Conservation (phyloP, 2,888 invertebrate species). For the Phaedon cochleariae region DNA sequence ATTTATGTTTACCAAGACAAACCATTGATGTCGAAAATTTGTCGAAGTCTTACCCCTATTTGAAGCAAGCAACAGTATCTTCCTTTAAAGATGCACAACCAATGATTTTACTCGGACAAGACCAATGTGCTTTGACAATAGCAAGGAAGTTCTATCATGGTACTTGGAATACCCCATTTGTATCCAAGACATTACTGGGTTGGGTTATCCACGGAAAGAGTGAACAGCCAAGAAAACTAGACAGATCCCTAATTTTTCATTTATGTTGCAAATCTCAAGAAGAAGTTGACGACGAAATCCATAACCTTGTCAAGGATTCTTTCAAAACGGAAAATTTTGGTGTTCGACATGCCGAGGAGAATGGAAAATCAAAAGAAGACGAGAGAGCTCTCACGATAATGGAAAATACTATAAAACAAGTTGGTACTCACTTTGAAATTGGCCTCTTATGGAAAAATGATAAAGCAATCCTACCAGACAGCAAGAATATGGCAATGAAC, state of each 20-base stretch:
- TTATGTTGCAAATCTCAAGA: background rate
- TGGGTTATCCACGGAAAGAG: slow-evolving; percentile 1
- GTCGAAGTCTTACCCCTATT: background rate
- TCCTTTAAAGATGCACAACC: background rate
- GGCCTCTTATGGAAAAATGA: background rate
- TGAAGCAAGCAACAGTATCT: background rate
- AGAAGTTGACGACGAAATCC: background rate
- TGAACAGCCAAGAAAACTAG: background rate
- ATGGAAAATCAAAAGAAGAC: background rate
- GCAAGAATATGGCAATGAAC: background rate
- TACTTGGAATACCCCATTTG: background rate
- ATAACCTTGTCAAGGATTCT: background rate
- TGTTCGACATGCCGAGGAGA: background rate
- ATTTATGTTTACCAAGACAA: too few species aligned
- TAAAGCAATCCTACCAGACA: background rate
- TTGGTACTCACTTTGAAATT: background rate
- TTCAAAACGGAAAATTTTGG: background rate
- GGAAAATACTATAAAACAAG: background rate
- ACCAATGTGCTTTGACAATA: background rate
- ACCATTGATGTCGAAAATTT: background rate
- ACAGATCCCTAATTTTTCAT: background rate
- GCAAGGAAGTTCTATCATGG: background rate
- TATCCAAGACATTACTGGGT: background rate
- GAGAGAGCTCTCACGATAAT: background rate
- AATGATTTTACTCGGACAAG: background rate